These are phyloP conservation scores for Myotis myotis DNA, from an alignment of 2,797 vertebrate genomes.

Conservation along the genomic window DNA sequence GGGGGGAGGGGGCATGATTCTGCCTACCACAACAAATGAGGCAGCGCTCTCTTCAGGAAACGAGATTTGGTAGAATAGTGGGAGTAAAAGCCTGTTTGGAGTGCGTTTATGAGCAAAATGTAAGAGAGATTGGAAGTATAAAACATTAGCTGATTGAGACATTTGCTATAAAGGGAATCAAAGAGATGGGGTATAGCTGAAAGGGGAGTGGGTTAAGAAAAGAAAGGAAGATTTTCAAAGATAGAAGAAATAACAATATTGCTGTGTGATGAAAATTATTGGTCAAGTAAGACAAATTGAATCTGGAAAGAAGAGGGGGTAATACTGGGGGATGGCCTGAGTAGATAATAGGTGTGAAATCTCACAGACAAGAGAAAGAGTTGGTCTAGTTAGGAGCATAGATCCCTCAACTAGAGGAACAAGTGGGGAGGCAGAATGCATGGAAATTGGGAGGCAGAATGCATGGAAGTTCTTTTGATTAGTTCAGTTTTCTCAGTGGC, in stretches of 20 bases:
- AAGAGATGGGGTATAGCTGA: not conserved
- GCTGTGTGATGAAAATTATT: not conserved
- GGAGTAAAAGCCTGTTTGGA: not conserved
- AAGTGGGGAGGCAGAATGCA: not conserved
- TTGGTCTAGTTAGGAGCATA: not conserved
- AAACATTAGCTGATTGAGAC: not conserved
- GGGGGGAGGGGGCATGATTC: too few species aligned
- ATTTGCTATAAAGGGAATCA: not conserved
- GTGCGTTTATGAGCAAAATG: not conserved
- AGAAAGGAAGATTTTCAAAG: not conserved
- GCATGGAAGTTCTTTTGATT: not conserved
- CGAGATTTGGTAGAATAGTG: not conserved
- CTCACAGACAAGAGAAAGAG: fast-evolving
- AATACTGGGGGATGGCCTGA: not conserved
- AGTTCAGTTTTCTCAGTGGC: not conserved
- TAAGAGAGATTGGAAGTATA: not conserved
- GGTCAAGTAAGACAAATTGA: not conserved
- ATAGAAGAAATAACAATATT: not conserved
- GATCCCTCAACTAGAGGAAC: not conserved
- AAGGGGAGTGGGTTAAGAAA: not conserved
- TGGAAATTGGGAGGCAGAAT: too few species aligned
- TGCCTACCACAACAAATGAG: too few species aligned
- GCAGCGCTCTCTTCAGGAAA: not conserved
- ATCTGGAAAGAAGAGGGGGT: not conserved
- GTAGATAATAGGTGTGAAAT: not conserved